Evolutionary conservation across 2,113 vertebrate genomes (phyloP), one percentile per base, ranked within the genome.

Genomic region (Aptenodytes patagonicus): DNA sequence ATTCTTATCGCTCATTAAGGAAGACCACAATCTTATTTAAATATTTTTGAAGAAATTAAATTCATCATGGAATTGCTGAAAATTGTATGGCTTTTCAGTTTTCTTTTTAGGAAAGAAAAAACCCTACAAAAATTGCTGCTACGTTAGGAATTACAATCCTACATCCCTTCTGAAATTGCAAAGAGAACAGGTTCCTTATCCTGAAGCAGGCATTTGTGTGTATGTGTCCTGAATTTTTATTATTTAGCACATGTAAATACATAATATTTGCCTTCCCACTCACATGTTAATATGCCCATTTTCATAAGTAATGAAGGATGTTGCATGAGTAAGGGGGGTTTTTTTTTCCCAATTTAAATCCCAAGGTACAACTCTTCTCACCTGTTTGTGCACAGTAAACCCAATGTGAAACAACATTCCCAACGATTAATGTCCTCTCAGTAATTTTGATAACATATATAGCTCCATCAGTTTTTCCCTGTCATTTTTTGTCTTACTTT

Each of bases 11-110:
- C 72, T 93, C 46, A 68, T 32, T 89, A 83, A 70, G 54, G 65
- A 95, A 84, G 81, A 83, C 47, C 70, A 83, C 21, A 79, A 57
- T 26, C 73, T 88, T 92, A 83, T 75, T 94, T 90, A 87, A 93
- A 91, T 94, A 77, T 80, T 89, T 95, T 87, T 72, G 18, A 90
- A 96, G 66, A 85, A 94, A 96, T 57, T 42, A 49, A 29, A 47
- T 82, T 68, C 54, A 40, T 84, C 20, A 75, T 71, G 79, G 73
- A 75, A 91, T 73, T 83, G 32, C 83, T 88, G 65, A 82, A 72
- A 94, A 65, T 31, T 40, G 19, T 46, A 77, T 75, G 64, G 16
- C 38, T 89, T 83, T 52, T 26, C 44, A 79, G 7, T 79, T 96
- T 96, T 90, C 55, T 76, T 90, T 92, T 61, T 8, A 54, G 40